Conservation (phyloP, 2,888 invertebrate genomes). For the Pachycephus smyrnensis region DNA sequence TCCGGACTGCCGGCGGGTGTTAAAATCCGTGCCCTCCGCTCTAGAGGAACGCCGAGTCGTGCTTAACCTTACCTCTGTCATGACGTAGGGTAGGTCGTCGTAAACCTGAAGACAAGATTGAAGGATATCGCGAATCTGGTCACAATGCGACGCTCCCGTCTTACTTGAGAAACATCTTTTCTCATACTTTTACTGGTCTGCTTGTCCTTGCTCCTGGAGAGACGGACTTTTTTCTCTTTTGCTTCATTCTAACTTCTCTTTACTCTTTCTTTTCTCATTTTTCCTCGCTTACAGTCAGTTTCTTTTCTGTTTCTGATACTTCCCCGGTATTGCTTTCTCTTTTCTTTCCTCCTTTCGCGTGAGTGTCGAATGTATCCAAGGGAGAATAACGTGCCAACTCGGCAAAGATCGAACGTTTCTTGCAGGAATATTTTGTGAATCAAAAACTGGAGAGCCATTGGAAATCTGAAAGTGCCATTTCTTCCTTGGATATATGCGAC, state of each 20-base stretch:
- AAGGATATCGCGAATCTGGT: not conserved
- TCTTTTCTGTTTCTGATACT: not conserved
- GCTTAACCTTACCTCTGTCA: slow-evolving; percentile 23
- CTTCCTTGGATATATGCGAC: not conserved
- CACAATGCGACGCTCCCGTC: not conserved
- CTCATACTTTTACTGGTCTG: not conserved
- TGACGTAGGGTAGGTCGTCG: not conserved
- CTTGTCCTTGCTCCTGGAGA: too few relatives aligned
- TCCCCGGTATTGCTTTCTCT: not conserved
- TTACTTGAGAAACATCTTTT: not conserved
- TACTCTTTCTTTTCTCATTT: not conserved
- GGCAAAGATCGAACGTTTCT: not conserved
- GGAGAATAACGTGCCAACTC: not conserved
- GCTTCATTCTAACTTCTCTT: not conserved
- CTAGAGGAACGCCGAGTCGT: slow-evolving; percentile 23
- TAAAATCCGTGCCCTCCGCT: slow-evolving; percentile 45
- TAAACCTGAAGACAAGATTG: not conserved
- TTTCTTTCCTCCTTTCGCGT: not conserved
- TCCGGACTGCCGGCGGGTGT: slow-evolving; percentile 46
- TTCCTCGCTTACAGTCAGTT: not conserved
- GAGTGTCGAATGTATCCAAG: not conserved
- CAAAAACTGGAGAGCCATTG: not conserved
- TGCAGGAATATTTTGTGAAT: not conserved
- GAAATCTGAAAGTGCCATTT: not conserved
- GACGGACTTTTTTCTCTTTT: not conserved